Evolutionary conservation across 2,797 vertebrate genomes (phyloP).

Genomic region (Micrastur ruficollis): DNA sequence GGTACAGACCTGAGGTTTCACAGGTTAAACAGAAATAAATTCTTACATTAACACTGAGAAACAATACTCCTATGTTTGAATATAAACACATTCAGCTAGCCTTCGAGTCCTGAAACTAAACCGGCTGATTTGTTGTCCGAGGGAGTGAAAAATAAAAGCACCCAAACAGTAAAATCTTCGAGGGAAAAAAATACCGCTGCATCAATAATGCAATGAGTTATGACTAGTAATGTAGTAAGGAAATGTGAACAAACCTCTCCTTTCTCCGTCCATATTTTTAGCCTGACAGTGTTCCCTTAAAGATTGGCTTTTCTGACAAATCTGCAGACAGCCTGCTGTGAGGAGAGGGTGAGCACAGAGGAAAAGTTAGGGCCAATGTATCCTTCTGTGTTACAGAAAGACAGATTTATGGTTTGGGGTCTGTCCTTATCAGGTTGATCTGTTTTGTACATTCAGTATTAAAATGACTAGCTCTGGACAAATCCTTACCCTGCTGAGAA

Average conservation of each 20-base stretch:
- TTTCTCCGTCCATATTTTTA: neutral
- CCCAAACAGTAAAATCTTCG: neutral
- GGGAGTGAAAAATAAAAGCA: neutral
- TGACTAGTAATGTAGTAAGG: neutral
- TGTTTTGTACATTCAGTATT: conserved; percentile 38
- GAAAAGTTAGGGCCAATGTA: neutral
- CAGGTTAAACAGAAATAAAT: neutral
- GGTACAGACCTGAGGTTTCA: neutral
- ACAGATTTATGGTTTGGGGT: conserved; percentile 7
- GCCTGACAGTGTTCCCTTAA: neutral
- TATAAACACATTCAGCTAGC: neutral
- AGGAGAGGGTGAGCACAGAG: neutral
- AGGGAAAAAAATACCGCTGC: neutral
- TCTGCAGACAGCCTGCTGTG: neutral
- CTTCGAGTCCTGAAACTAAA: neutral
- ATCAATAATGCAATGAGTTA: neutral
- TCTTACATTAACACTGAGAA: neutral
- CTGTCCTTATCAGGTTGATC: conserved; percentile 14
- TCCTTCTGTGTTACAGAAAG: neutral
- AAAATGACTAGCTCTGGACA: conserved; percentile 45
- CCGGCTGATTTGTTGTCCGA: neutral
- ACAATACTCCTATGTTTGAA: neutral
- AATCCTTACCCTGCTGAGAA: conserved; percentile 47
- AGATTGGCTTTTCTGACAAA: neutral
- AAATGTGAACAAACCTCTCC: neutral